phyloP scores from a whole-genome alignment of 1,140 invertebrate genomes.

The Ostrea denselamellosa region DNA sequence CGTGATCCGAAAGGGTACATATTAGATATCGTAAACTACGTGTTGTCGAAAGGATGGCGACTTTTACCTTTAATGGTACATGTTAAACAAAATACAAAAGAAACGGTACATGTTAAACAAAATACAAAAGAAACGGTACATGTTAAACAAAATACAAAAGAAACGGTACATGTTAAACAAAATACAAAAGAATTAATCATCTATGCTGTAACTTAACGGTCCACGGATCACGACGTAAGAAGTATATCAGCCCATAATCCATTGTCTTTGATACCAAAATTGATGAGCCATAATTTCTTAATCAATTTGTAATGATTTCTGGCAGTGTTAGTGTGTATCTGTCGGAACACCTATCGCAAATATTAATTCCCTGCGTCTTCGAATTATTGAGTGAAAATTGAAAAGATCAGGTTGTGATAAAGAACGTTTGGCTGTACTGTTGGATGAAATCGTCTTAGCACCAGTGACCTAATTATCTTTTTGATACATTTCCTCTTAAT shows the following conservation, averaged over 20 bases:
- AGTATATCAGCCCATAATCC: neutral
- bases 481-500: slow-evolving; percentile 15
- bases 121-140: too few species aligned
- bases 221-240: neutral
- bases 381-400: slow-evolving; percentile 10
- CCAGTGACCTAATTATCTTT: slow-evolving; percentile 7
- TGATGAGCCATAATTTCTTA: slow-evolving; percentile 13
- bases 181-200: neutral
- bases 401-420: neutral
- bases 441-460: slow-evolving; percentile 2
- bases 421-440: neutral
- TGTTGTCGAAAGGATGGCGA: too few species aligned
- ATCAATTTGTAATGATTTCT: slow-evolving; percentile 11
- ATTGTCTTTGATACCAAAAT: neutral
- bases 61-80: too few species aligned
- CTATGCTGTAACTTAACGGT: neutral
- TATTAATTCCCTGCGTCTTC: slow-evolving; percentile 19
- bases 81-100: too few species aligned
- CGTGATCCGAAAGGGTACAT: too few species aligned
- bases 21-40: too few species aligned
- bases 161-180: too few species aligned
- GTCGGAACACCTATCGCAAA: neutral
- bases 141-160: too few species aligned
- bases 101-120: too few species aligned
- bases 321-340: neutral